phyloP scores from a whole-genome alignment of 2,888 invertebrate genomes.

The Platerodrilus igneus region DNA sequence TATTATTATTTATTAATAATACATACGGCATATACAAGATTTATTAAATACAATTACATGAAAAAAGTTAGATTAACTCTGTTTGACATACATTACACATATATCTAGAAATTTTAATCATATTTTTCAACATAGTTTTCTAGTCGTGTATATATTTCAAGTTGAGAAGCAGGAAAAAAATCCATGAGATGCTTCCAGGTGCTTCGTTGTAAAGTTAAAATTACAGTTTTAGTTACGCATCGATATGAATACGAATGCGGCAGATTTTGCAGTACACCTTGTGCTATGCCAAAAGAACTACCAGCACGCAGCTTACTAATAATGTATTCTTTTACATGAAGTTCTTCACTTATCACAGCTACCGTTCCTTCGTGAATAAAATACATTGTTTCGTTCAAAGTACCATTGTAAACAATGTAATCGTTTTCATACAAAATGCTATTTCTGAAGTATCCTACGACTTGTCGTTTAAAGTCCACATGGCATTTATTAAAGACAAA shows the following conservation, averaged over 20 bases:
- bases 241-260: conserved; percentile 31
- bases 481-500: conserved; percentile 29
- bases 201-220: conserved; percentile 20
- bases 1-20: too few species aligned
- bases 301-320: conserved; percentile 17
- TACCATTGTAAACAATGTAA: conserved; percentile 29
- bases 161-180: conserved; percentile 29
- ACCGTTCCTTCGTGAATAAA: conserved; percentile 30
- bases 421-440: conserved; percentile 30
- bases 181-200: conserved; percentile 25
- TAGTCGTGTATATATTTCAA: too few species aligned
- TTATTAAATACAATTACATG: too few species aligned
- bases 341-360: conserved; percentile 24
- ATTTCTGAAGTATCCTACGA: conserved; percentile 26
- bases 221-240: conserved; percentile 20
- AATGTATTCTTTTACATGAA: conserved; percentile 19
- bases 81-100: too few species aligned
- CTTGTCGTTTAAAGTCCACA: conserved; percentile 31
- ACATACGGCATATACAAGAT: too few species aligned
- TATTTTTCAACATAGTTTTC: too few species aligned
- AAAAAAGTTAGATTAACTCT: too few species aligned
- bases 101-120: too few species aligned
- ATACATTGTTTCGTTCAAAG: conserved; percentile 33
- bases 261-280: conserved; percentile 23
- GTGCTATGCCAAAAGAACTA: conserved; percentile 27